phyloP scores from a whole-genome alignment of 2,888 invertebrate genomes.

The Sabatieria punctata region DNA sequence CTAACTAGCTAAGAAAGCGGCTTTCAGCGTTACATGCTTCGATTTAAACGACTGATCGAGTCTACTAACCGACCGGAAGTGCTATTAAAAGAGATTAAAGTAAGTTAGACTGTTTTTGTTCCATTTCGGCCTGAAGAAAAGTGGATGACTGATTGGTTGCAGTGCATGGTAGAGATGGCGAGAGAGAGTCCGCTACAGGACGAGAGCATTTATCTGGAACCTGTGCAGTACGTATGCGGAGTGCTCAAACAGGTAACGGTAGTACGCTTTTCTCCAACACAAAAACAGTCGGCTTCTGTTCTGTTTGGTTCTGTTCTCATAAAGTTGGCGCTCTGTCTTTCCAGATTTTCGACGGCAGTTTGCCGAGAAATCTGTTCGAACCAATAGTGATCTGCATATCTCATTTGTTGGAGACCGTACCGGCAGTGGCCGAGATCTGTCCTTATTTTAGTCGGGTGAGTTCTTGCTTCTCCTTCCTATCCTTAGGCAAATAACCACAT shows the following conservation, averaged over 20 bases:
- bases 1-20: too few species aligned
- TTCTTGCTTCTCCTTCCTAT: too few species aligned
- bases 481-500: too few species aligned
- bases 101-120: constrained; percentile 23
- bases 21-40: constrained; percentile 56
- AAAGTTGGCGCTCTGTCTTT: constrained; percentile 18
- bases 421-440: constrained; percentile 45
- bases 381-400: constrained; percentile 41
- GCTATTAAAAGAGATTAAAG: constrained; percentile 56
- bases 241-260: constrained; percentile 18
- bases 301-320: constrained; percentile 7
- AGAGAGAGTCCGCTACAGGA: constrained; percentile 58
- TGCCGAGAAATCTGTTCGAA: constrained; percentile 34
- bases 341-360: constrained; percentile 7
- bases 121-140: not conserved
- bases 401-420: constrained; percentile 50
- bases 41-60: constrained; percentile 51
- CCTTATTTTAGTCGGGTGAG: constrained; percentile 41
- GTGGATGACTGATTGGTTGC: not conserved
- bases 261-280: too few species aligned
- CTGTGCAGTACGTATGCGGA: constrained; percentile 40
- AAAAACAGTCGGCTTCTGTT: constrained; percentile 6
- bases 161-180: constrained; percentile 58
- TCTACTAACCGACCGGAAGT: constrained; percentile 51
- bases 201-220: constrained; percentile 52